A percentile compares a stretch with the other conserved stretches of the same genome.
These are phyloP conservation scores for Cotesia chilonis DNA, from an alignment of 1,140 invertebrate species.

Conservation along the genomic window DNA sequence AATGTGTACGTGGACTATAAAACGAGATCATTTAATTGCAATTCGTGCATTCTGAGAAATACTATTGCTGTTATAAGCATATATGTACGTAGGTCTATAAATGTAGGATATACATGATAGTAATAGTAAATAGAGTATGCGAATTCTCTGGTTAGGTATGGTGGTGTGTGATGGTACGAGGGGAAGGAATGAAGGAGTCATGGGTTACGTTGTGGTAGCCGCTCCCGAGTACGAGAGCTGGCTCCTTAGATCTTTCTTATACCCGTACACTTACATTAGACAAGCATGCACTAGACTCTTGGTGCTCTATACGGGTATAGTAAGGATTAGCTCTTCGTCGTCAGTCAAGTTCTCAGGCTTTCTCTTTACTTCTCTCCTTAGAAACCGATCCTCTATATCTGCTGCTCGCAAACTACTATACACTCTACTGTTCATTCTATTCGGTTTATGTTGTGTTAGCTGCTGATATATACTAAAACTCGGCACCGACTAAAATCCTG, in stretches of 20 bases:
- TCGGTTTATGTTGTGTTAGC: too few relatives aligned
- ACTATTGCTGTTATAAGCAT: too few relatives aligned
- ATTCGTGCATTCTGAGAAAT: constrained; percentile 9
- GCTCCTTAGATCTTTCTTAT: constrained; percentile 25
- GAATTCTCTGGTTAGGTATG: not conserved
- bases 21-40: constrained; percentile 16
- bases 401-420: constrained; percentile 16
- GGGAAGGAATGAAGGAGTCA: constrained; percentile 16
- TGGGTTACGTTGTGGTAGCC: constrained; percentile 42
- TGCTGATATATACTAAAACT: not conserved
- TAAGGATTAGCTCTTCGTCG: constrained; percentile 43
- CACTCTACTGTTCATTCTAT: not conserved
- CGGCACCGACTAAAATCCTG: constrained; percentile 9
- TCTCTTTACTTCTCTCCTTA: constrained; percentile 59
- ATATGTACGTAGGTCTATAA: too few relatives aligned
- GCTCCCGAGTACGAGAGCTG: constrained; percentile 44
- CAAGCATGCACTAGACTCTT: constrained; percentile 47
- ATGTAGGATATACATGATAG: too few relatives aligned
- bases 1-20: constrained; percentile 1
- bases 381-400: constrained; percentile 52
- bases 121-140: constrained; percentile 9
- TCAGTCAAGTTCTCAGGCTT: constrained; percentile 63
- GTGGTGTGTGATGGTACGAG: not conserved
- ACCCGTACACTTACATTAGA: constrained; percentile 6
- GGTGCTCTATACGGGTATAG: constrained; percentile 42